Evolutionary conservation across 2,888 invertebrate species (phyloP).

Genomic region (Eugnorisma glareosa): DNA sequence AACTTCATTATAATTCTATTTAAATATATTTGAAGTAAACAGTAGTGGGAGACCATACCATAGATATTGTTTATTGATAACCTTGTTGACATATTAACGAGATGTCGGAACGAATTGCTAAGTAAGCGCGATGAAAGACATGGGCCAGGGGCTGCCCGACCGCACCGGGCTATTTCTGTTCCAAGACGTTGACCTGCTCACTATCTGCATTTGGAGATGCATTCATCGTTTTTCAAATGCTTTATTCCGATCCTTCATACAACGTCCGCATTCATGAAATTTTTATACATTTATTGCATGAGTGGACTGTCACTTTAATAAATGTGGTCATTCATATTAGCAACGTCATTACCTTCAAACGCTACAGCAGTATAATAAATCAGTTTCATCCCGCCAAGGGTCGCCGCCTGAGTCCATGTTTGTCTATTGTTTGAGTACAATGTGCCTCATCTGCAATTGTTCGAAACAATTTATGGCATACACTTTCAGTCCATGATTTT

Average conservation of each 20-base stretch:
- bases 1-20: constrained; percentile 65
- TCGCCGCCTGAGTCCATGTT: constrained; percentile 69
- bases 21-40: constrained; percentile 74
- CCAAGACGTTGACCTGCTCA: constrained; percentile 86
- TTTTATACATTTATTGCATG: constrained; percentile 32
- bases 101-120: constrained; percentile 84
- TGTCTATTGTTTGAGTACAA: constrained; percentile 80
- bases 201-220: constrained; percentile 77
- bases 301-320: constrained; percentile 45
- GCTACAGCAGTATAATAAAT: constrained; percentile 64
- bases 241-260: constrained; percentile 48
- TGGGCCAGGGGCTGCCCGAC: constrained; percentile 81
- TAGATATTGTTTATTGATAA: constrained; percentile 83
- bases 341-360: constrained; percentile 63
- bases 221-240: constrained; percentile 71
- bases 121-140: constrained; percentile 85
- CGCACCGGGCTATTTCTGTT: constrained; percentile 84
- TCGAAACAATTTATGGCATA: constrained; percentile 77
- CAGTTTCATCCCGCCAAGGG: constrained; percentile 62
- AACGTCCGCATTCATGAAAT: constrained; percentile 47
- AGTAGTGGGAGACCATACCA: constrained; percentile 72
- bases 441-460: constrained; percentile 76
- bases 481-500: constrained; percentile 59
- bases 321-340: constrained; percentile 56
- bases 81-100: constrained; percentile 88